These are phyloP conservation scores for Pitangus sulphuratus DNA, from an alignment of 2,797 vertebrate species.

Conservation along the genomic window DNA sequence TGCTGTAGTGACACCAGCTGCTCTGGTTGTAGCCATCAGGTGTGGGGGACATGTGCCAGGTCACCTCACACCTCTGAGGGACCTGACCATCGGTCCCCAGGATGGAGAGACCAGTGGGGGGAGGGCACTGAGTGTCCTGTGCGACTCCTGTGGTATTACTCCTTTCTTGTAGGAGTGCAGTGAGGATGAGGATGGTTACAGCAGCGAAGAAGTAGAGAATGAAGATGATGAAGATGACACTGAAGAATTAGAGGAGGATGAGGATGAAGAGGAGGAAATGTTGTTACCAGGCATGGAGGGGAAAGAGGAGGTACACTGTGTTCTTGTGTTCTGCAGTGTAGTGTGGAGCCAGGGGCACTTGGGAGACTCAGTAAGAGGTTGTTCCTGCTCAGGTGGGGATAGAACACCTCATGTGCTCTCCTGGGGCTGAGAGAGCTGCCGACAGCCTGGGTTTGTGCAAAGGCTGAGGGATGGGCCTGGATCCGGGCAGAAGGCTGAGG, in stretches of 20 bases:
- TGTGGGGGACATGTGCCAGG: not conserved
- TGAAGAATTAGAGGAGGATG: conserved; percentile 84
- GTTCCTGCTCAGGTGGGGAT: not conserved
- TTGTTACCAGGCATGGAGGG: conserved; percentile 97
- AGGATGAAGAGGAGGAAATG: conserved; percentile 88
- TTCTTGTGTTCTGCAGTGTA: not conserved
- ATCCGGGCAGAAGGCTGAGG: not conserved
- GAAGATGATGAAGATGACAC: conserved; percentile 81
- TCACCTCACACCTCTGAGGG: not conserved
- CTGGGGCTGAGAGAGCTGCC: not conserved
- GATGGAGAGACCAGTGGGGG: not conserved
- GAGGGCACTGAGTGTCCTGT: not conserved
- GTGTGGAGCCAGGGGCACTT: not conserved
- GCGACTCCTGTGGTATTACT: not conserved
- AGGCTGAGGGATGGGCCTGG: not conserved
- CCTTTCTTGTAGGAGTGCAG: conserved; percentile 86
- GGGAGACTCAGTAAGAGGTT: not conserved
- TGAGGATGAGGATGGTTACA: conserved; percentile 86
- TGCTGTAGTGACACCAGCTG: not conserved
- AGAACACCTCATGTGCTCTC: not conserved
- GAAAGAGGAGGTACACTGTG: conserved; percentile 90
- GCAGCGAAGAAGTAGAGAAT: conserved; percentile 82
- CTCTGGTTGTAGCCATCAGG: not conserved
- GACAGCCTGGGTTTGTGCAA: not conserved
- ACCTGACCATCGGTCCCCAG: not conserved